Evolutionary conservation across 2,888 invertebrate genomes (phyloP).

Genomic region (Mayetiola destructor): DNA sequence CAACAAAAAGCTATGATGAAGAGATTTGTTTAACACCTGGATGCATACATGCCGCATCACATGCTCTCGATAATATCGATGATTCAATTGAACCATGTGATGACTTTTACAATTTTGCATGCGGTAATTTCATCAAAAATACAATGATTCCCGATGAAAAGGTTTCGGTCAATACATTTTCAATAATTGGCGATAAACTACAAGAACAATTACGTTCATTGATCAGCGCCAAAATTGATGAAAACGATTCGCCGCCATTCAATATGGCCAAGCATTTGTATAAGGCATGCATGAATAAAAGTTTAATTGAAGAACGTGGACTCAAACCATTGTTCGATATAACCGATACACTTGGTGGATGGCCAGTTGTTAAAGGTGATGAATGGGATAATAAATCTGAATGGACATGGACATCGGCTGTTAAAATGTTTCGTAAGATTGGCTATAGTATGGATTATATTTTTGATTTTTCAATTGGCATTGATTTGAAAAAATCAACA

Average conservation of each 20-base stretch:
- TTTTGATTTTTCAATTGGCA: slow-evolving; percentile 76
- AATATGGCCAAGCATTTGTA: slow-evolving; percentile 35
- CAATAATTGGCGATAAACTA: slow-evolving; percentile 34
- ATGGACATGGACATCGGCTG: slow-evolving; percentile 70
- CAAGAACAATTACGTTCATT: slow-evolving; percentile 34
- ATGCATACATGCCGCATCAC: slow-evolving; percentile 62
- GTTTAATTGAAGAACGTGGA: slow-evolving; percentile 65
- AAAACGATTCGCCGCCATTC: slow-evolving; percentile 32
- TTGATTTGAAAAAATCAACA: slow-evolving; percentile 79
- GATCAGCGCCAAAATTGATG: slow-evolving; percentile 29
- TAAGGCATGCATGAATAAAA: slow-evolving; percentile 32
- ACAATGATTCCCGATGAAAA: slow-evolving; percentile 58
- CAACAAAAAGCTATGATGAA: background rate
- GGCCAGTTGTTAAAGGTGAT: slow-evolving; percentile 77
- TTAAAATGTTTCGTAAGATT: slow-evolving; percentile 61
- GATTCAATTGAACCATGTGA: slow-evolving; percentile 54
- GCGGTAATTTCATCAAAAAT: slow-evolving; percentile 52
- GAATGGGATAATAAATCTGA: slow-evolving; percentile 50
- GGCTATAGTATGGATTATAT: slow-evolving; percentile 85
- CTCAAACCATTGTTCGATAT: slow-evolving; percentile 55
- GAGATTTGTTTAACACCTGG: slow-evolving; percentile 56
- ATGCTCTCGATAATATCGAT: slow-evolving; percentile 52
- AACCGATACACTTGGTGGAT: slow-evolving; percentile 70
- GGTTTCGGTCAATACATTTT: slow-evolving; percentile 34
- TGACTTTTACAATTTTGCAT: slow-evolving; percentile 62